Evolutionary conservation across 2,113 vertebrate genomes (phyloP).

Genomic region (Aptenodytes forsteri): DNA sequence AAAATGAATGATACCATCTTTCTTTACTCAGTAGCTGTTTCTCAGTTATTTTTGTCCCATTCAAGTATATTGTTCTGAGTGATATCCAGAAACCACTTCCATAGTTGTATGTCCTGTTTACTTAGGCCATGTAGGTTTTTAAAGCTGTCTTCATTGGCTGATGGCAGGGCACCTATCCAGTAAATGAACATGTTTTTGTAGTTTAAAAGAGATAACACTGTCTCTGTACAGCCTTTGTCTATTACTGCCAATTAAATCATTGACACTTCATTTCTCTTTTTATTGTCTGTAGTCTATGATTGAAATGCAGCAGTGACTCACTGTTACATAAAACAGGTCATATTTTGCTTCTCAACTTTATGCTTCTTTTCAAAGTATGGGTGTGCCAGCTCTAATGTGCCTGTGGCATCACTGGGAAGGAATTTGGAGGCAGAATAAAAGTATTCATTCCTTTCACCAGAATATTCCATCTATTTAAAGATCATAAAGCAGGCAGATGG

Average conservation of each 20-base stretch:
- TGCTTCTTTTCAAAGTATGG: constrained; percentile 33
- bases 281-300: not conserved
- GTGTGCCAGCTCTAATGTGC: not conserved
- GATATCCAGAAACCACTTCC: not conserved
- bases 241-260: not conserved
- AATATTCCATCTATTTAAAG: constrained; percentile 54
- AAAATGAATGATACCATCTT: not conserved
- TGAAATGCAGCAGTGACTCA: constrained; percentile 13
- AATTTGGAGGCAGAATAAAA: constrained; percentile 36
- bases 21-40: not conserved
- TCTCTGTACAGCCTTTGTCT: not conserved
- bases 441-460: constrained; percentile 24
- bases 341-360: constrained; percentile 24
- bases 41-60: not conserved
- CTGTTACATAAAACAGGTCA: not conserved
- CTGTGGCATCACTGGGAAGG: constrained; percentile 24
- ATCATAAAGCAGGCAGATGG: constrained; percentile 22
- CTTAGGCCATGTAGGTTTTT: not conserved
- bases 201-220: not conserved
- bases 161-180: not conserved
- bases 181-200: not conserved
- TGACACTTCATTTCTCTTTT: not conserved
- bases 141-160: not conserved
- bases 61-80: not conserved
- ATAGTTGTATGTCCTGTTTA: not conserved